Base-by-base conservation (phyloP, 2,113 vertebrate genomes). In the Tragelaphus buxtoni region DNA sequence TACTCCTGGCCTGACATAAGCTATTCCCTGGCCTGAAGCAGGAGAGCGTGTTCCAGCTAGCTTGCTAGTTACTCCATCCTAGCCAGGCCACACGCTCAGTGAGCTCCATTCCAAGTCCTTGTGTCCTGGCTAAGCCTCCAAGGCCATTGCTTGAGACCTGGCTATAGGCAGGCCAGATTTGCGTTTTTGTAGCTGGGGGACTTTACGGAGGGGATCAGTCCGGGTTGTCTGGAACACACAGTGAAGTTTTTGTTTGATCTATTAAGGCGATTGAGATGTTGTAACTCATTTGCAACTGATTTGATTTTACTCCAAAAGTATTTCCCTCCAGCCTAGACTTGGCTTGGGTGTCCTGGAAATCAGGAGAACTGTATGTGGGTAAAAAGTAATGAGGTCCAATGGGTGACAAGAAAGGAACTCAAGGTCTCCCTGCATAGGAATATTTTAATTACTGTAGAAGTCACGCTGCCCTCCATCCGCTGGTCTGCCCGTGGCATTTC, bases 211-310 rank as follows among this genome's bases (percentile, higher is more conserved):
- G 35, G 83, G n/a, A 61, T 88, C 84, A 32, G 26, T 55, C 53
- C 30, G 14, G 74, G 76, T 87, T 87, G 80, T 61, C 92, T 79
- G 55, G 39, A 65, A 53, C 90, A 85, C 74, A 95, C 80, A 88
- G 30, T 22, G 84, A 79, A 45, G 55, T 55, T 95, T 88, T 82
- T 95, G 82, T 88, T 96, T 92, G 92, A 90, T 79, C 76, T 86
- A 32, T 39, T 51, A 90, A 45, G 51, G 88, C n/a, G 32, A 97
- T 96, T 92, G 92, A 90, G 92, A 96, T 92, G 93, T 98, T 96
- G 91, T 81, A 96, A 93, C 17, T 95, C 91, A 76, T 60, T 97
- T 95, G 42, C 65, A 92, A 93, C 39, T 16, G 47, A 91, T 69
- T 72, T 58, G 95, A 85, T 94, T 92, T 97, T 90, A 88, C 42